A percentile compares a stretch with the other conserved stretches of the same genome.
phyloP scores from a whole-genome alignment of 1,140 invertebrate species.

The Patella vulgata region DNA sequence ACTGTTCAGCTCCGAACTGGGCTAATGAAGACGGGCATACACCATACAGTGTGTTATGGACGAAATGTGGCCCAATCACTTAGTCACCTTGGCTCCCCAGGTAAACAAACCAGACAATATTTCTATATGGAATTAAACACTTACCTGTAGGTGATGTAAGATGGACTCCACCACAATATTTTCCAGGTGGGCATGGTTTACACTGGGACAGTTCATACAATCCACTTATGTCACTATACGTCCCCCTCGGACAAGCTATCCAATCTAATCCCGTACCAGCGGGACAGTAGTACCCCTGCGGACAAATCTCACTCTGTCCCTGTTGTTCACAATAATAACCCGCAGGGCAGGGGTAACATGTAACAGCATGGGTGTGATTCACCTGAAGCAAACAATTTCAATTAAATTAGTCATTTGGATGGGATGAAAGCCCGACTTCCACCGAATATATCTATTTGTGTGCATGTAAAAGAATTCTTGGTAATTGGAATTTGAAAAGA shows the following conservation, averaged over 20 bases:
- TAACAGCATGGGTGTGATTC: constrained; percentile 59
- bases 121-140: neutral
- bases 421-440: too few species aligned
- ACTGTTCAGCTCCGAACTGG: too few species aligned
- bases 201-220: constrained; percentile 54
- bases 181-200: constrained; percentile 56
- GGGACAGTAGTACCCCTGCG: constrained; percentile 60
- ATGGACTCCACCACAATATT: constrained; percentile 59
- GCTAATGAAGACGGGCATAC: too few species aligned
- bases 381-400: constrained; percentile 34
- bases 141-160: constrained; percentile 54
- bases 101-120: neutral
- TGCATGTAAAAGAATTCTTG: too few species aligned
- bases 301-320: constrained; percentile 50
- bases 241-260: constrained; percentile 60
- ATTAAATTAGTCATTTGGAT: neutral
- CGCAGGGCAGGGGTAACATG: constrained; percentile 56
- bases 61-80: too few species aligned
- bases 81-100: too few species aligned
- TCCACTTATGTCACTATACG: constrained; percentile 54
- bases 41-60: too few species aligned
- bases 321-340: constrained; percentile 56
- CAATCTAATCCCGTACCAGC: constrained; percentile 56
- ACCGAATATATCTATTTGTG: neutral
- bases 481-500: too few species aligned